Evolutionary conservation across 2,888 invertebrate species (phyloP).

Genomic region (Lacanobia wlatinum): DNA sequence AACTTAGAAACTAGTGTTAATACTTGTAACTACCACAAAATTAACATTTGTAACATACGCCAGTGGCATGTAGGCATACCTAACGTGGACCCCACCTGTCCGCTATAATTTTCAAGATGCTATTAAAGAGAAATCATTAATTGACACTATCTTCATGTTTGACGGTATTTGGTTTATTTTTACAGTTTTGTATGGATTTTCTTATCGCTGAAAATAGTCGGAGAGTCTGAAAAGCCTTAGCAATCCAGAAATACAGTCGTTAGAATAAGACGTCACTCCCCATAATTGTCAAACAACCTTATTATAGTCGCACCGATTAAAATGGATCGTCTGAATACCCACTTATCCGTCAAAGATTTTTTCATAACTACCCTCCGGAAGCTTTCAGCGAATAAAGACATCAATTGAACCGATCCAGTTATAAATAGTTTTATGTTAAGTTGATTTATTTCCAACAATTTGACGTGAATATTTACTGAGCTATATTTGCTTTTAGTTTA

Average conservation of each 20-base stretch:
- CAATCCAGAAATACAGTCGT: neutral
- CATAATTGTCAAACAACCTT: neutral
- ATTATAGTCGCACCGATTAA: neutral
- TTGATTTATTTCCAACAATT: constrained; percentile 15
- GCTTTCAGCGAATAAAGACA: constrained; percentile 14
- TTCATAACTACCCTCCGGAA: constrained; percentile 4
- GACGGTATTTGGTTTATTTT: neutral
- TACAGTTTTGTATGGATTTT: neutral
- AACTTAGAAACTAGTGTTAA: too few relatives aligned
- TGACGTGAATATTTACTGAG: constrained; percentile 31
- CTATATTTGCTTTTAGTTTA: constrained; percentile 39
- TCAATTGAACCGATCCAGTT: constrained; percentile 21
- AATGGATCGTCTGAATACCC: constrained; percentile 22
- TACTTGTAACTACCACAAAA: too few relatives aligned
- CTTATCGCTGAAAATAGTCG: neutral
- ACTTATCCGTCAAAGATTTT: neutral
- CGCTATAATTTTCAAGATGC: too few relatives aligned
- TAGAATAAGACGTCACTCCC: too few relatives aligned
- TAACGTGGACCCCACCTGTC: too few relatives aligned
- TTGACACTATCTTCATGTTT: too few relatives aligned
- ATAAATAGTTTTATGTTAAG: constrained; percentile 27
- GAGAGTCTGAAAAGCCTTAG: neutral
- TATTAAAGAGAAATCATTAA: too few relatives aligned
- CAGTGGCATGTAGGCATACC: too few relatives aligned
- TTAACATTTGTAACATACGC: too few relatives aligned